Evolutionary conservation across 2,888 invertebrate genomes (phyloP).

Genomic region (Malthinus flaveolus): DNA sequence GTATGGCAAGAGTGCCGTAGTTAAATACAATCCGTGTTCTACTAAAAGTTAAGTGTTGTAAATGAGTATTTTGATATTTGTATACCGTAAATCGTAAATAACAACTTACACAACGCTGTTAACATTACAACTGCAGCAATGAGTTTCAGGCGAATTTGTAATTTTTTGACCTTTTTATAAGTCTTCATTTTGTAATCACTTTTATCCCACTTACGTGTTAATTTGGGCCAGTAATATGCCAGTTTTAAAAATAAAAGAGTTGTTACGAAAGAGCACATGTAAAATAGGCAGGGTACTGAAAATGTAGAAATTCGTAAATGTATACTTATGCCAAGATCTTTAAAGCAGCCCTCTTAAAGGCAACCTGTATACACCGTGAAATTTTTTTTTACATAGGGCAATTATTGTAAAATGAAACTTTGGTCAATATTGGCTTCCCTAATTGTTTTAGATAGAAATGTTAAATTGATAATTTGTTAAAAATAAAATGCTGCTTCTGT

Average conservation of each 20-base stretch:
- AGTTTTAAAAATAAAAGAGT: conserved; percentile 58
- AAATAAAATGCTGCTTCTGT: no score
- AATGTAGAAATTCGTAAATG: not conserved
- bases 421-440: no score
- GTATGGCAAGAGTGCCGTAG: conserved; percentile 2
- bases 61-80: not conserved
- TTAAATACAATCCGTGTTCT: conserved; percentile 14
- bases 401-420: no score
- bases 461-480: no score
- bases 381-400: no score
- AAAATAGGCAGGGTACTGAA: conserved; percentile 59
- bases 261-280: conserved; percentile 58
- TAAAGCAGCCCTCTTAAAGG: no score
- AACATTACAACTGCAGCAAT: conserved; percentile 47
- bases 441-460: no score
- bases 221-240: conserved; percentile 54
- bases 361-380: no score
- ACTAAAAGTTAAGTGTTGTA: conserved; percentile 11
- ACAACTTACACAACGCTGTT: conserved; percentile 47
- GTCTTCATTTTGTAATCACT: conserved; percentile 48
- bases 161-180: conserved; percentile 39
- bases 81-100: not conserved
- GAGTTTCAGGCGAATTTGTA: conserved; percentile 46
- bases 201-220: conserved; percentile 51
- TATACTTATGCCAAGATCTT: no score